Conservation (phyloP, 2,797 vertebrate species). For the Lophotriccus pileatus region DNA sequence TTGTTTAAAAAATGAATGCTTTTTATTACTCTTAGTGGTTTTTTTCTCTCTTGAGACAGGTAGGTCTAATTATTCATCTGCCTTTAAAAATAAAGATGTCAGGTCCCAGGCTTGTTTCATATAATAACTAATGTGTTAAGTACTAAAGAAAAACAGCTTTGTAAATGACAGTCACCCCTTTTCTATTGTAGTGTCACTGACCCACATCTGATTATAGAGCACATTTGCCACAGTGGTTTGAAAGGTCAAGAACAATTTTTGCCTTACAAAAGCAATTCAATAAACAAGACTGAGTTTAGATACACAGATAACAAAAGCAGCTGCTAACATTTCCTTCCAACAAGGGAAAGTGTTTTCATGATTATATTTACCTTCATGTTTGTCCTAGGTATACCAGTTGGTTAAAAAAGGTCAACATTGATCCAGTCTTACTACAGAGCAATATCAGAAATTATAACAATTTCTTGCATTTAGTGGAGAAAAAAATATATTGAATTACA, state of each 20-base stretch:
- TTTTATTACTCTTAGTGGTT: neutral
- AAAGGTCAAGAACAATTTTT: slow-evolving; percentile 29
- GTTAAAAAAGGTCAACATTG: neutral
- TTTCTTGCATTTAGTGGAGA: neutral
- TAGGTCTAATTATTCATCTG: neutral
- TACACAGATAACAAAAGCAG: neutral
- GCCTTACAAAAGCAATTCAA: neutral
- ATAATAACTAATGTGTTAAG: neutral
- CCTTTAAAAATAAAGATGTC: neutral
- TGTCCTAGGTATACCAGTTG: neutral
- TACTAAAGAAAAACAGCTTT: neutral
- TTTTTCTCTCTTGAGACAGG: neutral
- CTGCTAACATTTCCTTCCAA: neutral
- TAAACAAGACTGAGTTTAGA: neutral
- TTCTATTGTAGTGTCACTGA: neutral
- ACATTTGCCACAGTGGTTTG: neutral
- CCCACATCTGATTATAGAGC: neutral
- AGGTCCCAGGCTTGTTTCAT: neutral
- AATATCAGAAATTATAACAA: neutral
- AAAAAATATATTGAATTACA: neutral
- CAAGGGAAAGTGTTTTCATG: neutral
- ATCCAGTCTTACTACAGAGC: neutral
- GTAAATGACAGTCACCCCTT: neutral
- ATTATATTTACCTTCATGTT: neutral
- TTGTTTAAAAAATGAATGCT: neutral